Conservation (phyloP, 2,888 invertebrate species). For the Branchipolynoe longqiensis region DNA sequence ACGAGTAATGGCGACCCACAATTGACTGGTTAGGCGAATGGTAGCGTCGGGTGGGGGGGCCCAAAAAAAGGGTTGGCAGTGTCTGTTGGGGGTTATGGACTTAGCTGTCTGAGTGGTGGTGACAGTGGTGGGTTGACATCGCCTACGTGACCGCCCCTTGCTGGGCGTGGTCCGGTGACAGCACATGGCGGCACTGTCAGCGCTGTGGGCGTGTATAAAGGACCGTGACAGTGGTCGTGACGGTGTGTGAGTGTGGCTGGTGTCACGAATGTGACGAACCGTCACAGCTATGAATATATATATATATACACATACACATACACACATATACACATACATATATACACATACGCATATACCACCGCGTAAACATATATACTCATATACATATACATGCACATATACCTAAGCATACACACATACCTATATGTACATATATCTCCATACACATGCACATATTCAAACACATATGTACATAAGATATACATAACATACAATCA, state of each 20-base stretch:
- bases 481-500: no score
- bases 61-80: background rate
- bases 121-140: background rate
- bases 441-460: background rate
- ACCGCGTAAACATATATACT: background rate
- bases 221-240: no score
- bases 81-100: background rate
- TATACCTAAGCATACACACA: background rate
- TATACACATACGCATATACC: background rate
- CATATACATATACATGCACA: background rate
- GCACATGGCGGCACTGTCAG: background rate
- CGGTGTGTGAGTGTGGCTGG: no score
- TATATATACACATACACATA: background rate
- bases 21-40: background rate
- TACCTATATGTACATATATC: background rate
- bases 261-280: no score
- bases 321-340: background rate
- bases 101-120: slow-evolving; percentile 4
- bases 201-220: no score
- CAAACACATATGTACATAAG: no score
- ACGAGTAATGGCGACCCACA: background rate
- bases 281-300: no score
- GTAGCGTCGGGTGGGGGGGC: no score
- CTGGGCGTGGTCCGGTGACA: background rate
- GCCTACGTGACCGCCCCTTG: slow-evolving; percentile 8